Percentiles rank a stretch among this genome's conserved stretches.
These are phyloP conservation scores for Oxyura jamaicensis DNA, from an alignment of 2,113 vertebrate species.

Conservation along the genomic window DNA sequence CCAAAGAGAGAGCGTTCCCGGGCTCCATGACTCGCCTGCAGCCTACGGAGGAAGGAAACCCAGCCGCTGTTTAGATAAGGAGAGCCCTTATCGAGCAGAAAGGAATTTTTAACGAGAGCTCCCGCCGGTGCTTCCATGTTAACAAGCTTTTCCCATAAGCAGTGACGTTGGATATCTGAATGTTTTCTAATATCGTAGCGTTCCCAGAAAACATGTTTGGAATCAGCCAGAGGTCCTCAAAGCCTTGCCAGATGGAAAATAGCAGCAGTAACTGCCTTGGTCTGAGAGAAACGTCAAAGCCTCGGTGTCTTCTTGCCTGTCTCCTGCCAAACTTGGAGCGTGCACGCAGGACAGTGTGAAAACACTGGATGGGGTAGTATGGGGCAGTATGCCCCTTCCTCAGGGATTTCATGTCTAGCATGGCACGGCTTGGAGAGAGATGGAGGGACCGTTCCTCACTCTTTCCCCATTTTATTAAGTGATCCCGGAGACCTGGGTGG, in stretches of 20 bases:
- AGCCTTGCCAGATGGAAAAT: constrained; percentile 41
- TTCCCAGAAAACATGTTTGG: constrained; percentile 40
- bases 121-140: neutral
- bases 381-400: neutral
- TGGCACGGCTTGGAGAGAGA: neutral
- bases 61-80: constrained; percentile 59
- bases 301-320: neutral
- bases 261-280: neutral
- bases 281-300: constrained; percentile 45
- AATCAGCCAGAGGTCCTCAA: neutral
- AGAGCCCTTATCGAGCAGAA: constrained; percentile 57
- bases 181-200: constrained; percentile 2
- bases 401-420: neutral
- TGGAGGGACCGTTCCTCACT: neutral
- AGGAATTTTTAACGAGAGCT: constrained; percentile 46
- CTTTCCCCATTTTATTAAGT: neutral
- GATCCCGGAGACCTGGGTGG: neutral
- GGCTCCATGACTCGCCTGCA: neutral
- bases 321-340: neutral
- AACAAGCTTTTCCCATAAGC: constrained; percentile 69
- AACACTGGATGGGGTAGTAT: neutral
- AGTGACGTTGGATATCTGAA: neutral
- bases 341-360: neutral
- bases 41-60: neutral
- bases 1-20: neutral